Base-by-base conservation (phyloP, 1,140 invertebrate species). In the Acyrthosiphon pisum region DNA sequence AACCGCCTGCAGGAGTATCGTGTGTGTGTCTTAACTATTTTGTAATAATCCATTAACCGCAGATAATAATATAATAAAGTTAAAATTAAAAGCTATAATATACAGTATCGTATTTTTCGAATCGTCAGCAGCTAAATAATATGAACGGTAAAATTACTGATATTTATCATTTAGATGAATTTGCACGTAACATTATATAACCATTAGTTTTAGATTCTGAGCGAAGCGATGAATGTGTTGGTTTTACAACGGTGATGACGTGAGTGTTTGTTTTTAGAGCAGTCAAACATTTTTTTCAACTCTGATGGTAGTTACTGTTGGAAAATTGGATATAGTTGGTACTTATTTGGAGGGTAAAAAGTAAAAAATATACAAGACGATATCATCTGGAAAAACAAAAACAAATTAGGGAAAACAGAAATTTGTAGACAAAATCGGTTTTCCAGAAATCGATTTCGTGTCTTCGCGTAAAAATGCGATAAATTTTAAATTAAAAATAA, bases 11-110 rank as follows among this genome's bases (percentile, higher is more conserved):
- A 23, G 14, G 30, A 60, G 37, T 18, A 46, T 50, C 86, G 86
- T 41, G 41, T 87, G 46, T 87, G 86, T 87, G 46, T n/a, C 26
- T 48, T 87, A 48, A 46, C 30, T n/a, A 48, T 87, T 87, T n/a
- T 22, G 30, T 87, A n/a, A 87, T n/a, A 48, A 87, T 87, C 84
- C 44, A 30, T 87, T n/a, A 48, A 48, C 83, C 83, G 44, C 83
- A 14, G 37, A 83, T 84, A 87, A 87, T 46, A 41, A 41, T 86
- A 44, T 35, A 81, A 41, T 83, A 37, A 41, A 84, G 8, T 11
- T 7, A 26, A 84, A 41, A 76, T 76, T 76, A 76, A 76, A 76
- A 76, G 0, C 14, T 76, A 4, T 68, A 18, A 26, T 50, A 20
- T 56, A 68, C 4, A n/a, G 4, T n/a, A 18, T 76, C 1, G 60